Evolutionary conservation across 2,797 vertebrate species (phyloP).

Genomic region (Apogon talboti): DNA sequence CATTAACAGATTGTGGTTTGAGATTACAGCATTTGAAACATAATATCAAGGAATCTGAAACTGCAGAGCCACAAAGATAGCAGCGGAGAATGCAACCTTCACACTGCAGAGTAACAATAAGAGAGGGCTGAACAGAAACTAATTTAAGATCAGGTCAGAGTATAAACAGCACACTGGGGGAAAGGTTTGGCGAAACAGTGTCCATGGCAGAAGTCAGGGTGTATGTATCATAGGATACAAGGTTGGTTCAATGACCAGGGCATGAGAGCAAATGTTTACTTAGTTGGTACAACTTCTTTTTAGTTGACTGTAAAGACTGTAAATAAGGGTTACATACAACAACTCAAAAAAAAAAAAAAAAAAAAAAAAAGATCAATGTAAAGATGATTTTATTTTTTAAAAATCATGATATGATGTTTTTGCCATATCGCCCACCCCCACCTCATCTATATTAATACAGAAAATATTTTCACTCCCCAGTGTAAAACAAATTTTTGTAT

Average conservation of each 20-base stretch:
- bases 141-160: constrained; percentile 54
- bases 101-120: constrained; percentile 31
- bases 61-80: constrained; percentile 14
- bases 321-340: not conserved
- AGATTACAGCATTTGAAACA: constrained; percentile 24
- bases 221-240: constrained; percentile 38
- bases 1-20: constrained; percentile 38
- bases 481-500: no score
- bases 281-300: constrained; percentile 4
- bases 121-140: constrained; percentile 39
- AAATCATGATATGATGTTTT: no score
- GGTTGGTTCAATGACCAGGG: constrained; percentile 47
- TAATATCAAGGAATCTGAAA: constrained; percentile 26
- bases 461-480: no score
- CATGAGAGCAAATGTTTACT: constrained; percentile 14
- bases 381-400: no score
- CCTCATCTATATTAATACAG: no score
- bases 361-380: no score
- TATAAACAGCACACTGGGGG: constrained; percentile 45
- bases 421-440: no score
- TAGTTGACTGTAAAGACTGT: not conserved
- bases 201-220: constrained; percentile 35
- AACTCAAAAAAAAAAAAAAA: no score
- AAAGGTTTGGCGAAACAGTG: constrained; percentile 38
- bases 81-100: constrained; percentile 31